phyloP scores from a whole-genome alignment of 2,888 invertebrate species.

The Arenicola marina region DNA sequence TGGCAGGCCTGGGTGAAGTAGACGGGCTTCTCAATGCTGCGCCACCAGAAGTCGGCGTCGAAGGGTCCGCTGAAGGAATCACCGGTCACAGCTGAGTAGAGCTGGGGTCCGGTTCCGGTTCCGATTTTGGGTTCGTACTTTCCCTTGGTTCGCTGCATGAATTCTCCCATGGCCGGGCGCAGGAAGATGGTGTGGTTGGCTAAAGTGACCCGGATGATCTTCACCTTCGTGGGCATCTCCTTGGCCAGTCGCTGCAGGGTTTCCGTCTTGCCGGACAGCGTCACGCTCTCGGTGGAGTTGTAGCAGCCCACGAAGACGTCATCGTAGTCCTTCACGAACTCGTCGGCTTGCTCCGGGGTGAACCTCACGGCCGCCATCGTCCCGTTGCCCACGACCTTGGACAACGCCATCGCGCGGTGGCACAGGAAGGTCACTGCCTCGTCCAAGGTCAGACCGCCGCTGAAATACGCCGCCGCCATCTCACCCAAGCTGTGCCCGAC shows the following conservation, averaged over 20 bases:
- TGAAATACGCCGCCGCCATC: constrained; percentile 16
- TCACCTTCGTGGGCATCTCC: constrained; percentile 15
- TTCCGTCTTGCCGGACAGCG: constrained; percentile 20
- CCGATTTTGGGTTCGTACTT: constrained; percentile 4
- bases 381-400: constrained; percentile 18
- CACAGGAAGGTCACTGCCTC: constrained; percentile 14
- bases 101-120: background rate
- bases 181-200: constrained; percentile 25
- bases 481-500: constrained; percentile 25
- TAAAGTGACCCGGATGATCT: constrained; percentile 19
- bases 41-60: constrained; percentile 15
- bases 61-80: constrained; percentile 2
- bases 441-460: constrained; percentile 17
- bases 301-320: constrained; percentile 25
- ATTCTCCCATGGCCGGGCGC: constrained; percentile 13
- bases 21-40: constrained; percentile 18
- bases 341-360: constrained; percentile 11
- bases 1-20: constrained; percentile 14
- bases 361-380: constrained; percentile 26
- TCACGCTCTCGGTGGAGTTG: constrained; percentile 20
- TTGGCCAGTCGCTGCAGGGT: constrained; percentile 12
- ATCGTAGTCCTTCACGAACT: constrained; percentile 5
- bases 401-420: constrained; percentile 12
- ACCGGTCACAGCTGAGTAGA: constrained; percentile 4
- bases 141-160: constrained; percentile 10